Percentiles rank a stretch among this genome's conserved stretches.
Evolutionary conservation across 2,797 vertebrate genomes (phyloP).

Genomic region (Sebastes baramenuke): DNA sequence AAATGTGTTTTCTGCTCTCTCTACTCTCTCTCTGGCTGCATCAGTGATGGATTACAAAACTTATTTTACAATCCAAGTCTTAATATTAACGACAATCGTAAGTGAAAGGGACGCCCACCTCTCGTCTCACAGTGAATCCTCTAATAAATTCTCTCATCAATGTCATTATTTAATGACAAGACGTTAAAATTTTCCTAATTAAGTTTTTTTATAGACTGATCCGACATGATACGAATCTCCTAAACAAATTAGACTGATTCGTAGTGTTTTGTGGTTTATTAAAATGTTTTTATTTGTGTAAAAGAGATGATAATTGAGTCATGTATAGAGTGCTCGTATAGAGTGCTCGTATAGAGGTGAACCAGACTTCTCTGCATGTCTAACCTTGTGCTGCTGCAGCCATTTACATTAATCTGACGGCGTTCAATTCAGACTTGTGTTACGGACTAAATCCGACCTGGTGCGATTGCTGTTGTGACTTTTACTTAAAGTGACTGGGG

Average conservation of each 20-base stretch:
- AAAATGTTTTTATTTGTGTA: not conserved
- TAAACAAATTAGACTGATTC: not conserved
- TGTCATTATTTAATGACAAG: not conserved
- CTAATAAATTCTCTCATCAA: not conserved
- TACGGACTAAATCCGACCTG: not conserved
- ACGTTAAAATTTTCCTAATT: not conserved
- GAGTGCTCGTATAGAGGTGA: not conserved
- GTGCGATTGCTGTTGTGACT: not conserved
- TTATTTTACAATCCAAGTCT: not conserved
- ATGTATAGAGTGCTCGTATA: not conserved
- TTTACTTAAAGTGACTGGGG: not conserved
- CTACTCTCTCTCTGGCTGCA: not conserved
- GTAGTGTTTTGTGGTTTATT: not conserved
- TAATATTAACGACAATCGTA: not conserved
- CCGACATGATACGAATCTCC: not conserved
- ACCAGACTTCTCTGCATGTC: not conserved
- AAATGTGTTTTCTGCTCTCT: not conserved
- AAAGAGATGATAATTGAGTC: not conserved
- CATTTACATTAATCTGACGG: not conserved
- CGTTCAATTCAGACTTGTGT: not conserved
- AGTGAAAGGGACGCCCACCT: not conserved
- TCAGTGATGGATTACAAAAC: not conserved
- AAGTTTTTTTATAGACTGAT: not conserved
- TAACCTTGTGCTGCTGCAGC: not conserved
- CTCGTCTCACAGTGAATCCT: not conserved